Evolutionary conservation across 2,797 vertebrate species (phyloP).

Genomic region (Chloroceryle inda): DNA sequence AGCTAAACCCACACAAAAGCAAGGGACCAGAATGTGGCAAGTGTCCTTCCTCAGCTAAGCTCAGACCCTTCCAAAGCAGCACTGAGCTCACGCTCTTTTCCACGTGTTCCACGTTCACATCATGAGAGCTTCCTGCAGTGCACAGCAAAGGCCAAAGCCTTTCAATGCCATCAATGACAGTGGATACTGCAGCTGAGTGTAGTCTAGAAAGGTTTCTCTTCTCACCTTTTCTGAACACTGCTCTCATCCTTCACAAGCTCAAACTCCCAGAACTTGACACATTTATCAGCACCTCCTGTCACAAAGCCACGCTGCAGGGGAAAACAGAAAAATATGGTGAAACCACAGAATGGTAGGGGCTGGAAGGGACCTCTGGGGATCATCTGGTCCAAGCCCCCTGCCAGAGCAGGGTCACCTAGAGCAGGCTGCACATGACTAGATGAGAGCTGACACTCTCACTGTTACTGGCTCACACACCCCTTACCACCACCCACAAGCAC

Average conservation of each 20-base stretch:
- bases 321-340: neutral
- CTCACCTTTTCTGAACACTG: slow-evolving; percentile 87
- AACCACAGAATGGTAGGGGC: neutral
- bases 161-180: neutral
- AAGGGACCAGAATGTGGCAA: neutral
- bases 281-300: slow-evolving; percentile 94
- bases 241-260: slow-evolving; percentile 91
- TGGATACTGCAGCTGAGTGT: fast-evolving
- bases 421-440: neutral
- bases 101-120: fast-evolving
- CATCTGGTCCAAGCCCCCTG: neutral
- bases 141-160: neutral
- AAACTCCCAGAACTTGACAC: slow-evolving; percentile 98
- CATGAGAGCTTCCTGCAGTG: neutral
- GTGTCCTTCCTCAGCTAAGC: neutral
- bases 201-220: neutral
- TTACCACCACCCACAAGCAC: neutral
- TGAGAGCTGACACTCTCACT: neutral
- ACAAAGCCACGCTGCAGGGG: slow-evolving; percentile 89
- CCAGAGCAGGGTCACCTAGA: neutral
- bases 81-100: neutral
- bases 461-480: neutral
- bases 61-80: neutral
- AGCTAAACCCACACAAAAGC: neutral
- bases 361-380: neutral